These are phyloP conservation scores for Manis pentadactyla DNA, from an alignment of 2,797 vertebrate genomes.

Conservation along the genomic window DNA sequence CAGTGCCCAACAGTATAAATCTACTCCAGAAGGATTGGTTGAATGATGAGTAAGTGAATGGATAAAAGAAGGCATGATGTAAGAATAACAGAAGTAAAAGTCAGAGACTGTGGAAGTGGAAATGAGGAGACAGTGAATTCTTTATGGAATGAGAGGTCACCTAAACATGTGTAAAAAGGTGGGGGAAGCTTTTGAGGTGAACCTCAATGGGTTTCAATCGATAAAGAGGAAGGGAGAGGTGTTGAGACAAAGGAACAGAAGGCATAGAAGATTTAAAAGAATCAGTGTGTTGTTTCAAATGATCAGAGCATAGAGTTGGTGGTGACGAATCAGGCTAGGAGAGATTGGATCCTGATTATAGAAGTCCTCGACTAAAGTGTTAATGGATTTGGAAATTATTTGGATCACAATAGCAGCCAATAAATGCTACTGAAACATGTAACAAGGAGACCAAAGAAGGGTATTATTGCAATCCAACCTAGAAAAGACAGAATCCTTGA, in stretches of 20 bases:
- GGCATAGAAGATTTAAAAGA: not conserved
- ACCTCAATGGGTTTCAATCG: not conserved
- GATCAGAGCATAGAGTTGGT: not conserved
- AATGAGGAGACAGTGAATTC: not conserved
- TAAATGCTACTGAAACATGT: not conserved
- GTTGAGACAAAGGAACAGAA: not conserved
- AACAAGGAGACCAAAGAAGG: not conserved
- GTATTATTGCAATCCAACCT: not conserved
- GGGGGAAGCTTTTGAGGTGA: not conserved
- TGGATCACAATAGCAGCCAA: not conserved
- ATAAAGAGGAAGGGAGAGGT: not conserved
- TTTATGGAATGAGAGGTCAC: not conserved
- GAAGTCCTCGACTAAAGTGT: not conserved
- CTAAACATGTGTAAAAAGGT: not conserved
- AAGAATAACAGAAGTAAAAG: not conserved
- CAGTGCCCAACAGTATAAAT: not conserved
- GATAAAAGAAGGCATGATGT: not conserved
- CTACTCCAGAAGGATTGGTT: not conserved
- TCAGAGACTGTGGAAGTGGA: not conserved
- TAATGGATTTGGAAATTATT: not conserved
- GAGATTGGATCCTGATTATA: not conserved
- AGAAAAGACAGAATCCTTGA: not conserved
- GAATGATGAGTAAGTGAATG: not conserved
- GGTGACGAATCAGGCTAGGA: not conserved
- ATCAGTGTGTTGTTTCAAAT: not conserved